Evolutionary conservation across 2,888 invertebrate species (phyloP).

Genomic region (Argyresthia goedartella): DNA sequence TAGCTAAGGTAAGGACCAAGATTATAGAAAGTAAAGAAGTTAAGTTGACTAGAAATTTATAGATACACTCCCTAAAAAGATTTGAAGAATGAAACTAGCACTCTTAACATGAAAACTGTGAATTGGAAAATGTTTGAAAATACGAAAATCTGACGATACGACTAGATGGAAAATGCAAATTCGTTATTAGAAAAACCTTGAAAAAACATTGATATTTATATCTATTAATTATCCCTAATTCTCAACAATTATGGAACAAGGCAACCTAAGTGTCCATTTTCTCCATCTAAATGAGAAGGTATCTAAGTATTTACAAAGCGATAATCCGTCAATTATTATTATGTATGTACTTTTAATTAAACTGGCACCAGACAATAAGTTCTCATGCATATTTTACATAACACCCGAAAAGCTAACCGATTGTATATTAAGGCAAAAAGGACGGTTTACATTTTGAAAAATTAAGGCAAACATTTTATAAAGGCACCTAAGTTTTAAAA

Average conservation of each 20-base stretch:
- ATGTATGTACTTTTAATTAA: constrained; percentile 14
- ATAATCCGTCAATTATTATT: neutral
- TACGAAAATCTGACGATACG: constrained; percentile 12
- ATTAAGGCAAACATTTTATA: constrained; percentile 41
- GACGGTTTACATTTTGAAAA: constrained; percentile 41
- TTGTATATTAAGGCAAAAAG: constrained; percentile 41
- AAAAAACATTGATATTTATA: constrained; percentile 20
- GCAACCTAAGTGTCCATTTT: constrained; percentile 21
- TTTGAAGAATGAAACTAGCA: neutral
- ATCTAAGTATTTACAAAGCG: neutral
- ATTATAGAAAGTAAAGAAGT: constrained; percentile 27
- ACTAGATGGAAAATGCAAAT: constrained; percentile 40
- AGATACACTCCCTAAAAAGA: neutral
- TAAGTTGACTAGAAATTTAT: constrained; percentile 53
- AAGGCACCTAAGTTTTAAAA: constrained; percentile 38
- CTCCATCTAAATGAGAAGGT: neutral
- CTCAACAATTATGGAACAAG: neutral
- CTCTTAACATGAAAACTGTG: too few species aligned
- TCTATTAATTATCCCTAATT: constrained; percentile 19
- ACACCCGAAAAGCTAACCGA: constrained; percentile 32
- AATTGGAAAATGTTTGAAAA: neutral
- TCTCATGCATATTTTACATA: constrained; percentile 9
- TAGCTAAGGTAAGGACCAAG: constrained; percentile 46
- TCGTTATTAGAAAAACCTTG: constrained; percentile 5
- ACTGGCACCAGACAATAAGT: constrained; percentile 54